phyloP scores from a whole-genome alignment of 2,888 invertebrate species.

The Protophormia terraenovae region DNA sequence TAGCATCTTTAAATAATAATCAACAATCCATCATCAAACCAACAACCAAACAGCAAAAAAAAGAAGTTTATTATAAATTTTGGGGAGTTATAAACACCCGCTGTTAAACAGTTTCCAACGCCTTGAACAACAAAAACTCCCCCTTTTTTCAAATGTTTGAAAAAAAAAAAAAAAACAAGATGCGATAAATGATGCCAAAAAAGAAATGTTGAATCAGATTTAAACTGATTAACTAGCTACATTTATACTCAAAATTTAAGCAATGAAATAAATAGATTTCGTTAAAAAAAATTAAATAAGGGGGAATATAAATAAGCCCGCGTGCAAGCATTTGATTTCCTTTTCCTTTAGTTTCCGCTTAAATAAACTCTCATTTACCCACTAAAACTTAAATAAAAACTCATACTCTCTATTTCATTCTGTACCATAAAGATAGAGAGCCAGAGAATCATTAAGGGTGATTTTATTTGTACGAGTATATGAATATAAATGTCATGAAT shows the following conservation, averaged over 20 bases:
- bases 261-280: constrained; percentile 23
- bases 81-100: constrained; percentile 37
- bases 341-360: constrained; percentile 56
- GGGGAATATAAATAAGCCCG: constrained; percentile 57
- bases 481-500: constrained; percentile 23
- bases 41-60: not conserved
- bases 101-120: constrained; percentile 26
- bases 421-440: not conserved
- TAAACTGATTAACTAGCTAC: constrained; percentile 64
- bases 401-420: not conserved
- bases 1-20: constrained; percentile 74
- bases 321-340: constrained; percentile 69
- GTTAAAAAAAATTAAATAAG: constrained; percentile 29
- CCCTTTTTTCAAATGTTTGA: constrained; percentile 20
- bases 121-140: constrained; percentile 40
- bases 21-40: constrained; percentile 77
- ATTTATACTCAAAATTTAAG: constrained; percentile 8
- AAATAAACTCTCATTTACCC: constrained; percentile 26
- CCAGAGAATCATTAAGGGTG: constrained; percentile 33
- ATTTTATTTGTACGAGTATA: not conserved
- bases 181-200: constrained; percentile 66
- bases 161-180: constrained; percentile 37
- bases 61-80: not conserved
- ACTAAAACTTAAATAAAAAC: not conserved
- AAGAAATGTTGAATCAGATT: constrained; percentile 65